Base-by-base conservation (phyloP, 2,113 vertebrate species). In the Dendrocopos noguchii region DNA sequence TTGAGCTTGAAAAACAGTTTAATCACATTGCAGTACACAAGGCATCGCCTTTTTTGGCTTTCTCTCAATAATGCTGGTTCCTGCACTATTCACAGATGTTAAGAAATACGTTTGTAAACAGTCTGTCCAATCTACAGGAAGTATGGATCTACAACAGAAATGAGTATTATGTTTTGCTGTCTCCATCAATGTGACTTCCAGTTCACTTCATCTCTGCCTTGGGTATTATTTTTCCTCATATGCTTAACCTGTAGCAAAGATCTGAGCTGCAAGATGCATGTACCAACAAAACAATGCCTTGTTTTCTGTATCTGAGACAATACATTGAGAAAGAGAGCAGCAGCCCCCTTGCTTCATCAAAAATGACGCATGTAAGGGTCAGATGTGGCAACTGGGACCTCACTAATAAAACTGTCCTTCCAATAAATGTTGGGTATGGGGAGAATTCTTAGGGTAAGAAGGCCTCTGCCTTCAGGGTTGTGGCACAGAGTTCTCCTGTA, bases 1-100 rank as follows among this genome's bases (percentile, higher is more conserved):
- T 7, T 87, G 85, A 88, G 73, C 80, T 14, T 90, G 66, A 84
- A 88, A 88, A 86, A 57, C 90, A 90, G 29, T 81, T 85, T 93
- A 95, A 94, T 94, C 76, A 82, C 91, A 61, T 94, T 88, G 39
- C 18, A 75, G 79, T 33, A 84, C 53, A 8, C 22, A 75, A 83
- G 76, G 79, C 73, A 70, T 27, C 13, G 1, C 27, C 44, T 42
- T 46, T 63, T 81, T 85, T 52, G 18, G 47, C 80, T 90, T 86
- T 56, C 68, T 93, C 84, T 91, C 61, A 46, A 2, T 61, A 59
- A 5, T 53, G 76, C 77, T 86, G 50, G 61, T 80, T 94, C 76
- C 27, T 50, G 80, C 59, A 34, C 84, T 75, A 8, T 50, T 90
- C 80, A 39, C 82, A 77, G 73, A 46, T 52, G 13, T 86, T 90